phyloP scores from a whole-genome alignment of 2,113 vertebrate species.

The Loxodonta africana region DNA sequence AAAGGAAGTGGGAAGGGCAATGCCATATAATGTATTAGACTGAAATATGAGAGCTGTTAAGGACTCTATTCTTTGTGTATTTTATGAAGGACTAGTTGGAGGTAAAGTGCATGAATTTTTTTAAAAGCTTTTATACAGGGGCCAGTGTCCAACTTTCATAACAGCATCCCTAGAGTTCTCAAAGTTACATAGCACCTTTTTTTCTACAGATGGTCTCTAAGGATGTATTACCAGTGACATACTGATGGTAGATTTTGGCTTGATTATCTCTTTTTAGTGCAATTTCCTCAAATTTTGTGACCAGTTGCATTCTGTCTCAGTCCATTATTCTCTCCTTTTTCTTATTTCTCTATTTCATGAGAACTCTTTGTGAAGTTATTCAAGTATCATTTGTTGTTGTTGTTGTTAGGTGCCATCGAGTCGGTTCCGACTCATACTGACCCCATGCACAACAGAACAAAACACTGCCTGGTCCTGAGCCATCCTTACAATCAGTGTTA shows the following conservation, averaged over 20 bases:
- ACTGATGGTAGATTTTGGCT: background rate
- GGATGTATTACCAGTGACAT: background rate
- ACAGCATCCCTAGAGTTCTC: background rate
- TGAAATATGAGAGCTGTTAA: conserved; percentile 89
- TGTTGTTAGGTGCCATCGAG: too few species aligned
- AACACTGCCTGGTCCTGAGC: too few species aligned
- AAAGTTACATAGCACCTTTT: background rate
- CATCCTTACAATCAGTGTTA: too few species aligned
- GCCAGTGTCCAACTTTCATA: background rate
- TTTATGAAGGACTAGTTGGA: conserved; percentile 83
- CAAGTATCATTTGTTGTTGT: background rate
- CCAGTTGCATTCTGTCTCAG: background rate
- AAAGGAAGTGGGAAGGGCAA: conserved; percentile 83
- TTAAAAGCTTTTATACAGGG: conserved; percentile 45
- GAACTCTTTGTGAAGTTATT: background rate
- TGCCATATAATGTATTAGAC: conserved; percentile 83
- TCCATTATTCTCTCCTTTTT: background rate
- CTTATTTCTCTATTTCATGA: background rate
- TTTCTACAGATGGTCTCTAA: background rate
- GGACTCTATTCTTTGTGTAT: conserved; percentile 86
- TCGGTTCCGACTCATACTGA: too few species aligned
- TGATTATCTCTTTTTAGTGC: background rate
- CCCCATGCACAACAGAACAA: too few species aligned
- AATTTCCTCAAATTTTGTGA: background rate
- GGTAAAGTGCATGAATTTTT: conserved; percentile 64